phyloP scores from a whole-genome alignment of 1,140 invertebrate genomes.

The Zaprionus ghesquierei region DNA sequence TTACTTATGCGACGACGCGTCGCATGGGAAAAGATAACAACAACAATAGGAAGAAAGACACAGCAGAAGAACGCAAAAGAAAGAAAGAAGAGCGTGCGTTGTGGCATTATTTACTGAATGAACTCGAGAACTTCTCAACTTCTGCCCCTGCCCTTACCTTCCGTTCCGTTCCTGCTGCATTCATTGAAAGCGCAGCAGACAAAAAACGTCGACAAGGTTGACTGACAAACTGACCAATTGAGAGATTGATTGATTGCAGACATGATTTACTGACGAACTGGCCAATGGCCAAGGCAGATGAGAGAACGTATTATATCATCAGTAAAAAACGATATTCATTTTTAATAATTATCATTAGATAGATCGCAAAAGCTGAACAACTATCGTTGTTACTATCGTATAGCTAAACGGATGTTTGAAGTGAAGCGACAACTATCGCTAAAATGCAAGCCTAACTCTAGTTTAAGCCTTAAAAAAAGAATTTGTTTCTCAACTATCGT shows the following conservation, averaged over 20 bases:
- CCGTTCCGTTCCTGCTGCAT: slow-evolving; percentile 11
- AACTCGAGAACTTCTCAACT: slow-evolving; percentile 3
- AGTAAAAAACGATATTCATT: too few relatives aligned
- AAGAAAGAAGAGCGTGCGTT: not conserved
- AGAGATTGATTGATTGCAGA: not conserved
- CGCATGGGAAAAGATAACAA: slow-evolving; percentile 21
- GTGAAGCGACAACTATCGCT: not conserved
- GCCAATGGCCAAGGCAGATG: too few relatives aligned
- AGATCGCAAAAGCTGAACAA: not conserved
- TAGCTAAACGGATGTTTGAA: not conserved
- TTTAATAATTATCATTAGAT: too few relatives aligned
- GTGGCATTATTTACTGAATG: slow-evolving; percentile 40
- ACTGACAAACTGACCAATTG: slow-evolving; percentile 2
- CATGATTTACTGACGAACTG: too few relatives aligned
- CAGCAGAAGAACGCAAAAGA: slow-evolving; percentile 3
- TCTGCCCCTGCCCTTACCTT: not conserved
- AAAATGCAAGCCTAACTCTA: too few relatives aligned
- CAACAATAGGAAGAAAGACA: slow-evolving; percentile 9
- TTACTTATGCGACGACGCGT: slow-evolving; percentile 37
- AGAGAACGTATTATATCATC: too few relatives aligned
- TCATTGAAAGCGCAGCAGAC: slow-evolving; percentile 7
- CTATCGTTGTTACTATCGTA: not conserved
- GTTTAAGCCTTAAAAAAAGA: too few relatives aligned
- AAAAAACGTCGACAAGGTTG: slow-evolving; percentile 13
- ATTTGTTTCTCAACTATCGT: too few relatives aligned